Percentiles rank a stretch among this genome's conserved stretches.
Conservation (phyloP, 2,888 invertebrate species). For the Napeogenes sylphis region DNA sequence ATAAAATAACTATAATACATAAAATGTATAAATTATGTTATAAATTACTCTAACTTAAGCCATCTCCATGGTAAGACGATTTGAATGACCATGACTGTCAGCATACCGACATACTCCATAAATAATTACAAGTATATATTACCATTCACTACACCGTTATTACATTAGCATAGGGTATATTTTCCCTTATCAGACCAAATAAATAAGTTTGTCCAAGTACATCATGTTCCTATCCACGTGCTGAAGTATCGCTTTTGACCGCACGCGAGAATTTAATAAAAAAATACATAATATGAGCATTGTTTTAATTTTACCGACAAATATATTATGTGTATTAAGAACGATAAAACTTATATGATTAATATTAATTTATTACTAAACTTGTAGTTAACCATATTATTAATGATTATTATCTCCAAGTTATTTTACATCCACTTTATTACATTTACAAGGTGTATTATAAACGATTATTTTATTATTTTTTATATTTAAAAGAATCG, state of each 20-base stretch:
- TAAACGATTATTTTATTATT: no score
- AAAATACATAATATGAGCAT: neutral
- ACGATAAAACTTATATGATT: no score
- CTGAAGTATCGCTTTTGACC: constrained; percentile 34
- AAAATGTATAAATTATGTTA: no score
- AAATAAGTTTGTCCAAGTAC: constrained; percentile 37
- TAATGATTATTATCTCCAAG: no score
- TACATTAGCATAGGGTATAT: constrained; percentile 20
- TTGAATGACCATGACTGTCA: constrained; percentile 39
- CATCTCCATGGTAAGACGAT: constrained; percentile 37
- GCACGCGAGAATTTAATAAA: constrained; percentile 4
- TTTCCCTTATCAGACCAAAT: constrained; percentile 12
- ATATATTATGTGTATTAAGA: neutral
- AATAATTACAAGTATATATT: constrained; percentile 25
- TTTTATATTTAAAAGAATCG: no score
- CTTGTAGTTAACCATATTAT: no score
- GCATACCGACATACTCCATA: constrained; percentile 37
- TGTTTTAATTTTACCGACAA: neutral
- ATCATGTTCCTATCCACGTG: constrained; percentile 39
- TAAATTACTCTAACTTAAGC: constrained; percentile 22
- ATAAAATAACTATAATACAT: no score
- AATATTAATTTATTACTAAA: no score
- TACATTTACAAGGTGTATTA: no score
- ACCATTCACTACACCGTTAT: constrained; percentile 20
- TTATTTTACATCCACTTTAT: no score